Percentiles rank a stretch among this genome's conserved stretches.
These are phyloP conservation scores for Istiophorus platypterus DNA, from an alignment of 2,113 vertebrate genomes.

Conservation along the genomic window DNA sequence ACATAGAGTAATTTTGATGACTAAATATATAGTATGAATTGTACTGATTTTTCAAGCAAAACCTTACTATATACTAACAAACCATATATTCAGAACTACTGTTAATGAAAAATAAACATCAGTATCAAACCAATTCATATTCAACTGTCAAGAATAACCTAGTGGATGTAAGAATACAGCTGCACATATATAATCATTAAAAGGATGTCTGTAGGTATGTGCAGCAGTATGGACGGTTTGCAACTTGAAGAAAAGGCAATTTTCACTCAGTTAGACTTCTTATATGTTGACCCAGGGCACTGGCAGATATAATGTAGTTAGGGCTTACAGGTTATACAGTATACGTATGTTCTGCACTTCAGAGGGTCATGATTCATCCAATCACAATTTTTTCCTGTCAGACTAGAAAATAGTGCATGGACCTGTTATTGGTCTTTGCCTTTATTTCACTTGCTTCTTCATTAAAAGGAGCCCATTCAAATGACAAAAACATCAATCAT, in stretches of 20 bases:
- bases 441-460: background rate
- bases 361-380: background rate
- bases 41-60: no score
- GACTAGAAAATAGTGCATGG: background rate
- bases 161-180: no score
- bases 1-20: no score
- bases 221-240: no score
- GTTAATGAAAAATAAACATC: no score
- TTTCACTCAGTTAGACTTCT: background rate
- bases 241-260: conserved; percentile 10
- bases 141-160: no score
- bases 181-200: no score
- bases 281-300: background rate
- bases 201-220: no score
- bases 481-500: background rate
- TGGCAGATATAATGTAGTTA: background rate
- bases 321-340: background rate
- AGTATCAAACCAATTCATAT: no score
- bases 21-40: no score
- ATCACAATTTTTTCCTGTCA: background rate
- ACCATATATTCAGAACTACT: no score
- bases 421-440: background rate
- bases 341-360: background rate
- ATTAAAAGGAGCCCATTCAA: conserved; percentile 1
- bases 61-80: no score